Percentiles rank a stretch among this genome's conserved stretches.
Evolutionary conservation across 2,797 vertebrate genomes (phyloP).

Genomic region (Simalia tracyae): DNA sequence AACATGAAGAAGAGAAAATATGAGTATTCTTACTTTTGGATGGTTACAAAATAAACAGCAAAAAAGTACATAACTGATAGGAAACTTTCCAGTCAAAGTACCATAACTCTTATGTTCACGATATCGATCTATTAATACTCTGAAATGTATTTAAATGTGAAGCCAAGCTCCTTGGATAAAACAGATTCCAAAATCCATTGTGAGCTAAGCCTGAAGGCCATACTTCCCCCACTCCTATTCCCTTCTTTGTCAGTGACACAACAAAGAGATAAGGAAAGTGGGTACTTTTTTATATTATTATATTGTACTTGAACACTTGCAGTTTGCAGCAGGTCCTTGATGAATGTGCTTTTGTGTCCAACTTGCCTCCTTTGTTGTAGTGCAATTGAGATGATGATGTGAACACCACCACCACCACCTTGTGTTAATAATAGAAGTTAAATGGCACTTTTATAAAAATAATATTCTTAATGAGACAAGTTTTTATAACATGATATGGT

Average conservation of each 20-base stretch:
- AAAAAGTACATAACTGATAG: constrained; percentile 65
- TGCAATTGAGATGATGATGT: constrained; percentile 56
- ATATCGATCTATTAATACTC: constrained; percentile 55
- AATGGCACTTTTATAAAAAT: constrained; percentile 65
- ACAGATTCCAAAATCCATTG: constrained; percentile 53
- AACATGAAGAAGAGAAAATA: constrained; percentile 38
- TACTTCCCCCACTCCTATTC: constrained; percentile 42
- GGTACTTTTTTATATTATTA: constrained; percentile 65
- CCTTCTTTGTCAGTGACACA: constrained; percentile 50
- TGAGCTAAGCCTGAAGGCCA: constrained; percentile 40
- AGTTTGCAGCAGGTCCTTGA: constrained; percentile 66
- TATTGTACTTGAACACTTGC: constrained; percentile 75
- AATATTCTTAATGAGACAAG: constrained; percentile 50
- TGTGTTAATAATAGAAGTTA: constrained; percentile 62
- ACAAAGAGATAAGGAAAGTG: constrained; percentile 61
- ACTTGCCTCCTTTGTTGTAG: constrained; percentile 62
- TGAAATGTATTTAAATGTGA: constrained; percentile 67
- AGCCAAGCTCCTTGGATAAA: constrained; percentile 62
- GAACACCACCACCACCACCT: constrained; percentile 41
- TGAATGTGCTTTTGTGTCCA: constrained; percentile 70
- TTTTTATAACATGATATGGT: constrained; percentile 29
- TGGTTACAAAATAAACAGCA: constrained; percentile 56
- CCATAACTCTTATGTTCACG: constrained; percentile 54
- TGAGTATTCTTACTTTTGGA: constrained; percentile 55
- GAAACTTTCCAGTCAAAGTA: constrained; percentile 54